Evolutionary conservation across 2,113 vertebrate genomes (phyloP), one percentile per base, ranked within the genome.

Genomic region (Phylloscopus whistleri): DNA sequence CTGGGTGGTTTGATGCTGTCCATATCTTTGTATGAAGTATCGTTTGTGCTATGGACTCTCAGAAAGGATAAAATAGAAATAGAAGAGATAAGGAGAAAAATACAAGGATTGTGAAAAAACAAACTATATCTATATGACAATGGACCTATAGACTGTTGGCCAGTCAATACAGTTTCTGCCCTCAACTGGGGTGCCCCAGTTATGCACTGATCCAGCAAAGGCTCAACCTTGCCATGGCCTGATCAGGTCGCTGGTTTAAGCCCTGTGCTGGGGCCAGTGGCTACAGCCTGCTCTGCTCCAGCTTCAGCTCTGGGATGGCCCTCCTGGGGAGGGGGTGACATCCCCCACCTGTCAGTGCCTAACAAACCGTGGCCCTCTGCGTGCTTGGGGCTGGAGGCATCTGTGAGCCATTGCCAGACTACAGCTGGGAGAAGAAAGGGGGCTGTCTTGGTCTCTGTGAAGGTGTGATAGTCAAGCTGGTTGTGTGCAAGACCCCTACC

Each of bases 171-270:
- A 13, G 3, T 30, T 82, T 78, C 43, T 62, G n/a, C 15, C 9
- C 4, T 58, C 7, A 56, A 5, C n/a, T 0, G 6, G 6, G 14
- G 1, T 53, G 37, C 16, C 14, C 18, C 9, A 7, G 22, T 21
- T 44, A 11, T 31, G 31, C 6, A 1, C 2, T 31, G 46, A 49
- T 4, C 4, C 9, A 10, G 28, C 31, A 43, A 16, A 33, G 18
- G 2, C 14, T 72, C 46, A 14, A 5, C 4, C 9, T 59, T 0
- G 0, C 33, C 10, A 6, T 27, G 51, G 30, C 22, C 22, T 30
- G 22, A 64, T 19, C 33, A 13, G 8, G 11, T 46, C 0, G 0
- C 30, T 49, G 51, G 13, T 70, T 44, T 51, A 44, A 27, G 8
- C 39, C 19, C 11, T 16, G 23, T 2, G 5, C 31, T 1, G 3